phyloP scores from a whole-genome alignment of 2,113 vertebrate genomes.

The Speoplatyrhinus poulsoni region DNA sequence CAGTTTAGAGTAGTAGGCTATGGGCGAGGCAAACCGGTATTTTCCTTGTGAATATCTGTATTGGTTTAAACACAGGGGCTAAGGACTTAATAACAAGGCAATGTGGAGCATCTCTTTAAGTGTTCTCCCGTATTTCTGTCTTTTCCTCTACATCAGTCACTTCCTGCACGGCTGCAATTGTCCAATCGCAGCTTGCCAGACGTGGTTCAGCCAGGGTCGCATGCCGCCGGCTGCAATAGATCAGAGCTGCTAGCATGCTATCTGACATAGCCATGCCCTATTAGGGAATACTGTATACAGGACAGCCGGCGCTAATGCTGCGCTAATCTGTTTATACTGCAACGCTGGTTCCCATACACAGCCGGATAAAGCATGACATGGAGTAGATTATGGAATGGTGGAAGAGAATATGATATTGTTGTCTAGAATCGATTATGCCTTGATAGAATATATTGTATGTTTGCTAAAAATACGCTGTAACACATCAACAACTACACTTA shows the following conservation, averaged over 20 bases:
- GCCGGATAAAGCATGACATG: neutral
- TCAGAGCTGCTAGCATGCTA: slow-evolving; percentile 37
- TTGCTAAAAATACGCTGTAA: neutral
- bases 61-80: slow-evolving; percentile 27
- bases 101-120: slow-evolving; percentile 50
- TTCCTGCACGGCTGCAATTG: slow-evolving; percentile 63
- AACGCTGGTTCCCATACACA: slow-evolving; percentile 33
- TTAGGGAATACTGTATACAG: slow-evolving; percentile 52
- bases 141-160: slow-evolving; percentile 32
- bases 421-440: slow-evolving; percentile 8
- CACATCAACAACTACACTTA: no score
- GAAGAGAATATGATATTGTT: slow-evolving; percentile 1
- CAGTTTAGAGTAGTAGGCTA: slow-evolving; percentile 59
- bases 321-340: slow-evolving; percentile 55
- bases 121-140: slow-evolving; percentile 7
- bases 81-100: slow-evolving; percentile 45
- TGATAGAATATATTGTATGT: neutral
- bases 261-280: slow-evolving; percentile 47
- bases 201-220: slow-evolving; percentile 58
- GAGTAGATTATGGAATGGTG: neutral
- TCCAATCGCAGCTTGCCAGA: slow-evolving; percentile 51
- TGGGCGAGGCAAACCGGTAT: slow-evolving; percentile 46
- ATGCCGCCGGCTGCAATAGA: slow-evolving; percentile 56
- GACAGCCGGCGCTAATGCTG: slow-evolving; percentile 48
- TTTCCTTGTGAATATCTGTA: slow-evolving; percentile 59